Base-by-base conservation (phyloP, 2,797 vertebrate species). In the Okamejei kenojei region DNA sequence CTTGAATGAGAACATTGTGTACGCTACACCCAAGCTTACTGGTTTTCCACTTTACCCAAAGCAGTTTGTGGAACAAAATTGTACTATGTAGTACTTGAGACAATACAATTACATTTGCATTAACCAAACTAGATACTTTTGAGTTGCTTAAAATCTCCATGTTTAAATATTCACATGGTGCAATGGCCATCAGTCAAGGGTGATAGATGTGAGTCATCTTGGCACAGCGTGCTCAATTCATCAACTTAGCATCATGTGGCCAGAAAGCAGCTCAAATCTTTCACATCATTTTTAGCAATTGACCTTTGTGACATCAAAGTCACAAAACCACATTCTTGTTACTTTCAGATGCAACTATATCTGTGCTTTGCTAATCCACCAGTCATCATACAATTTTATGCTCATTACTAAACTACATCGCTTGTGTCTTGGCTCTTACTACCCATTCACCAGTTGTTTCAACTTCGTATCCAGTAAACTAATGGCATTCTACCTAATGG, bases 171-270 rank as follows among this genome's bases (percentile, higher is more conserved):
- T 10, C 71, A 23, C 90, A 35, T 29, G 13, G 19, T 93, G 23
- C 17, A 61, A n/a, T 1, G 32, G 68, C 90, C 90, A 92, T 92
- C 90, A 92, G 90, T 92, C 38, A 74, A 54, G 90, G 90, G 90
- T 92, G 90, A 92, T 92, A 76, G 90, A 76, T 92, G 29, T 0
- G n/a, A 74, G 90, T 92, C 90, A 92, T 92, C 90, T 92, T 92
- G 23, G 73, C 90, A 92, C 90, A 92, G 5, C 8, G 71, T 92
- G 90, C 73, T 92, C 45, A 76, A 74, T 71, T 76, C 38, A 92
- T 74, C 35, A 54, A 74, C 58, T 21, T 13, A 92, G 29, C 90
- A 92, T 92, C 90, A 92, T 92, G 23, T 92, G 90, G 90, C 90
- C 45, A 76, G 68, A 91, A 45, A 54, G 65, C 23, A 76, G 1